Percentiles rank a stretch among this genome's conserved stretches.
These are phyloP conservation scores for Oncorhynchus keta DNA, from an alignment of 2,113 vertebrate genomes.

Conservation along the genomic window DNA sequence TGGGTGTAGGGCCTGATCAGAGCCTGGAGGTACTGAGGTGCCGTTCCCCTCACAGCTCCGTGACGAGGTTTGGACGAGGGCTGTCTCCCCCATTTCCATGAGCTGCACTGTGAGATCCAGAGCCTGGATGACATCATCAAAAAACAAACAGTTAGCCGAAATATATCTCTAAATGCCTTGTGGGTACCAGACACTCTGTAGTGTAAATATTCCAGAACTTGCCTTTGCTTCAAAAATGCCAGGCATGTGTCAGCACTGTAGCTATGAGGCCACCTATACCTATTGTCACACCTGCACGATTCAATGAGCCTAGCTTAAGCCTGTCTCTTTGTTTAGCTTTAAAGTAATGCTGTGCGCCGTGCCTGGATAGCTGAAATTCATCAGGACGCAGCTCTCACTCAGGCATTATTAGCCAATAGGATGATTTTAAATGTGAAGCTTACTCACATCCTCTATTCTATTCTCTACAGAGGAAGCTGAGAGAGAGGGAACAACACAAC, in stretches of 20 bases:
- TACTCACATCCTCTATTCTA: not conserved
- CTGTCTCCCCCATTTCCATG: no score
- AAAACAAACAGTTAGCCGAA: no score
- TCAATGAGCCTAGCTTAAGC: not conserved
- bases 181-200: no score
- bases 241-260: not conserved
- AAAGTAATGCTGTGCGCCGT: not conserved
- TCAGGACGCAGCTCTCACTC: not conserved
- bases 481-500: not conserved
- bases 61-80: no score
- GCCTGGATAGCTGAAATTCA: not conserved
- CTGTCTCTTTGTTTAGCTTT: not conserved
- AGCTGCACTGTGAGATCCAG: no score
- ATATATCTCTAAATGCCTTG: no score
- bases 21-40: no score
- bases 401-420: not conserved
- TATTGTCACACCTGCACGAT: not conserved
- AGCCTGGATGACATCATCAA: no score
- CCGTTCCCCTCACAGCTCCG: no score
- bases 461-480: not conserved
- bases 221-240: not conserved
- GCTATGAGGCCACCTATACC: not conserved
- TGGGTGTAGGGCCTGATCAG: no score
- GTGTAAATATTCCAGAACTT: no score
- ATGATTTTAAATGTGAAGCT: slow-evolving; percentile 4